Evolutionary conservation across 1,140 invertebrate species (phyloP), one percentile per base, ranked within the genome.

Genomic region (Bombus consobrinus): DNA sequence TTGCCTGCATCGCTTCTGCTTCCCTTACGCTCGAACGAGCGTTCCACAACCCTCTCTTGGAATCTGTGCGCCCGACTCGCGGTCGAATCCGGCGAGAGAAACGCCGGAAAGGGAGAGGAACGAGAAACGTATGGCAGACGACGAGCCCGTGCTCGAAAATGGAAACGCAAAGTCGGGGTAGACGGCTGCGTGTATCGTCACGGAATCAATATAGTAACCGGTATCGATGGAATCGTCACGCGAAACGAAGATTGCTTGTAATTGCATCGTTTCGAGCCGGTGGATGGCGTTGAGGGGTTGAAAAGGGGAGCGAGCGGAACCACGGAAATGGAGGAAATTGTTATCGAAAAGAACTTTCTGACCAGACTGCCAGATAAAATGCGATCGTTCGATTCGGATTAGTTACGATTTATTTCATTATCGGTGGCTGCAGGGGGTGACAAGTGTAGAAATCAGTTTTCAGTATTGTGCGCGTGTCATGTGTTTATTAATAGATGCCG

Each of bases 161-260:
- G 59, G 41, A 64, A 64, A 75, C 41, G 57, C 32, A 32, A 73
- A 34, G n/a, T 25, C 34, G 34, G 34, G 62, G 1, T 28, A 18
- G 71, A 43, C 32, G 25, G 18, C 8, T 18, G 22, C 10, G 39
- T 5, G 57, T 64, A 43, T 78, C 43, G 47, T 41, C 74, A 3
- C 22, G 25, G 75, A 83, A 83, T 83, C 82, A 59, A 78, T 71
- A 83, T 77, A 43, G n/a, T 22, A 57, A 9, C 41, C 47, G 57
- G 66, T 78, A 71, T 84, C 74, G 53, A 37, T 57, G 82, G 39
- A 47, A 79, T 79, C 82, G 76, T 72, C 76, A 59, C 82, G 82
- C 82, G 47, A 71, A 79, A 84, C 66, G 75, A 83, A 83, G 82
- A 84, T 84, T 62, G 82, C 66, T 62, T n/a, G 82, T 84, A 84